phyloP scores from a whole-genome alignment of 2,888 invertebrate genomes.

The Phalera bucephala region DNA sequence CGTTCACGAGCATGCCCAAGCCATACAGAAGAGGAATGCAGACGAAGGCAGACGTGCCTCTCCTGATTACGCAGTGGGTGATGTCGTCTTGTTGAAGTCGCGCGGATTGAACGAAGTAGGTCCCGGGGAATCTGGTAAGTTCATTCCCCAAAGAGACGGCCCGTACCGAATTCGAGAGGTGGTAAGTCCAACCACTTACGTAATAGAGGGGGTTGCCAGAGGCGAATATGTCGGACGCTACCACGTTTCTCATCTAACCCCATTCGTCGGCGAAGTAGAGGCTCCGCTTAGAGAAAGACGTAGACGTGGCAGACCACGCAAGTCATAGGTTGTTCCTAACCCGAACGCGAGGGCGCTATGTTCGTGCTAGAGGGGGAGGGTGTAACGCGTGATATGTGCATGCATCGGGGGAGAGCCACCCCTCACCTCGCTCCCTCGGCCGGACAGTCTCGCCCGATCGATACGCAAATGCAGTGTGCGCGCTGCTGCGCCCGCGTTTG shows the following conservation, averaged over 20 bases:
- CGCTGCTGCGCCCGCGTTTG: too few species aligned
- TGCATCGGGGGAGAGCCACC: too few species aligned
- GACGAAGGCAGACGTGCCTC: not conserved
- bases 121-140: not conserved
- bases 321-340: not conserved
- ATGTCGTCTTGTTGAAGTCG: not conserved
- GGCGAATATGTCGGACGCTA: not conserved
- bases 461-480: too few species aligned
- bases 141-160: not conserved
- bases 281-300: not conserved
- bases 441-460: too few species aligned
- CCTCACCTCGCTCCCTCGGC: too few species aligned
- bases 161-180: not conserved
- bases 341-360: not conserved
- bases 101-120: not conserved
- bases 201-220: not conserved
- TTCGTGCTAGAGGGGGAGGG: not conserved
- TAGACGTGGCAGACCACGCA: not conserved
- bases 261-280: not conserved
- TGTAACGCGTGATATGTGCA: too few species aligned
- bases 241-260: not conserved
- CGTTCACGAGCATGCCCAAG: not conserved
- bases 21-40: not conserved
- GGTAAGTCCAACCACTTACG: not conserved
- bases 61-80: not conserved